phyloP scores from a whole-genome alignment of 2,888 invertebrate species.

The Leptogaster cylindrica region DNA sequence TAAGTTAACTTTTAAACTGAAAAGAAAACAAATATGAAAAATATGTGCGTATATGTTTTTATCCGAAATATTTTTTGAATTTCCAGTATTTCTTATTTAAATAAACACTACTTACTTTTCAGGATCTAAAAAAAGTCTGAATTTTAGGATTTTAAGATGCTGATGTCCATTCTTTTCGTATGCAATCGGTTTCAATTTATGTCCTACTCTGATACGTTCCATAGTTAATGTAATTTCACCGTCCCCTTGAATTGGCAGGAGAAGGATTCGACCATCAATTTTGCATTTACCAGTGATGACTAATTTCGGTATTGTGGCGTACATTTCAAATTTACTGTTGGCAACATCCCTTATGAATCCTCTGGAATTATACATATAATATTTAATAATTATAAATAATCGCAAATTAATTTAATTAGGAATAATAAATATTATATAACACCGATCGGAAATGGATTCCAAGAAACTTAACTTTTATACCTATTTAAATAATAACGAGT shows the following conservation, averaged over 20 bases:
- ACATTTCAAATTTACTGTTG: conserved; percentile 50
- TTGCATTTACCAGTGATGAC: conserved; percentile 54
- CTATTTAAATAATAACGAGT: no score
- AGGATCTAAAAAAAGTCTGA: conserved; percentile 17
- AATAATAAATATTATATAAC: no score
- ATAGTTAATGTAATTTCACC: conserved; percentile 52
- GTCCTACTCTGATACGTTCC: conserved; percentile 10
- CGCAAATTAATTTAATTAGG: no score
- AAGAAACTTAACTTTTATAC: no score
- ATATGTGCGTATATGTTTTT: no score
- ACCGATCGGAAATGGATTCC: no score
- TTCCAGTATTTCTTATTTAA: no score
- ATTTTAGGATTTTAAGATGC: conserved; percentile 1
- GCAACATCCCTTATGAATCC: conserved; percentile 52
- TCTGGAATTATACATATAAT: conserved; percentile 22
- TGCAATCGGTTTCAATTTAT: conserved; percentile 24
- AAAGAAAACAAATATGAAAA: no score
- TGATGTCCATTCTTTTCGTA: neutral
- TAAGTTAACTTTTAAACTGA: conserved; percentile 46
- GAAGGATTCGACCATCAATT: conserved; percentile 56
- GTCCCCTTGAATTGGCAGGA: conserved; percentile 58
- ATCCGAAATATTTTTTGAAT: no score
- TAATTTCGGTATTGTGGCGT: conserved; percentile 49
- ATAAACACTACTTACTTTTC: no score
- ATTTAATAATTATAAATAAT: neutral